phyloP scores from a whole-genome alignment of 37 sponge, comb jelly and placozoan genomes.

The Diacarnus erythraeanus region DNA sequence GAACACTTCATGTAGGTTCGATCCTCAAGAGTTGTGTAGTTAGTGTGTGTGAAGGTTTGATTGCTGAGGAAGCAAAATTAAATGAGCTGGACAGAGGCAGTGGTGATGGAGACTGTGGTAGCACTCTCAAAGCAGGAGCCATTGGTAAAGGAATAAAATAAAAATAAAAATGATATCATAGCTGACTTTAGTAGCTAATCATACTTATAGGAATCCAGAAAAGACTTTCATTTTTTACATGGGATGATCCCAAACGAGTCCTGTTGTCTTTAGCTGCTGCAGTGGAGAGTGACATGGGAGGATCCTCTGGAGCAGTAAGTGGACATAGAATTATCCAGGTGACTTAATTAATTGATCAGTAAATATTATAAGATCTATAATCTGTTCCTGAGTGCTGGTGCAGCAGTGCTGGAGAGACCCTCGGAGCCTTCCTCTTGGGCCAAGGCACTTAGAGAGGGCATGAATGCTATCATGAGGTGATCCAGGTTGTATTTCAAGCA shows the following conservation, averaged over 20 bases:
- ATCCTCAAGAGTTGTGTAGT: conserved; percentile 50
- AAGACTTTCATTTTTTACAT: conserved; percentile 12
- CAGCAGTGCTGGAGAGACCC: conserved; percentile 11
- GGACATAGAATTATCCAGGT: background rate
- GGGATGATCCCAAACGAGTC: conserved; percentile 62
- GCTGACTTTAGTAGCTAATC: background rate
- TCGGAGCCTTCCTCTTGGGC: conserved; percentile 42
- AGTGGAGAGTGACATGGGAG: conserved; percentile 74
- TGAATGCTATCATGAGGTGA: conserved; percentile 58
- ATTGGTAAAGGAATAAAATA: conserved; percentile 27
- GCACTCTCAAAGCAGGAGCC: conserved; percentile 71
- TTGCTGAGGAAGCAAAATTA: conserved; percentile 52
- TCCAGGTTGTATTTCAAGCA: background rate
- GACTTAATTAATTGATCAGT: background rate
- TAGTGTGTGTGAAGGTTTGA: conserved; percentile 49
- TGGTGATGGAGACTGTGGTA: conserved; percentile 98
- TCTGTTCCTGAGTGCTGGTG: conserved; percentile 59
- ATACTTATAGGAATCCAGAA: conserved; percentile 24
- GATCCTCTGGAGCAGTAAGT: conserved; percentile 86
- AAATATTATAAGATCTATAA: conserved; percentile 71
- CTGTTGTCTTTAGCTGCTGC: conserved; percentile 48
- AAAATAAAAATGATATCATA: no score
- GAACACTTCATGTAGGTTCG: background rate
- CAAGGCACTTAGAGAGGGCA: conserved; percentile 41
- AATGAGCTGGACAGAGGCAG: conserved; percentile 87